These are phyloP conservation scores for Drosophila lacicola DNA, from an alignment of 2,888 invertebrate genomes.

Conservation along the genomic window DNA sequence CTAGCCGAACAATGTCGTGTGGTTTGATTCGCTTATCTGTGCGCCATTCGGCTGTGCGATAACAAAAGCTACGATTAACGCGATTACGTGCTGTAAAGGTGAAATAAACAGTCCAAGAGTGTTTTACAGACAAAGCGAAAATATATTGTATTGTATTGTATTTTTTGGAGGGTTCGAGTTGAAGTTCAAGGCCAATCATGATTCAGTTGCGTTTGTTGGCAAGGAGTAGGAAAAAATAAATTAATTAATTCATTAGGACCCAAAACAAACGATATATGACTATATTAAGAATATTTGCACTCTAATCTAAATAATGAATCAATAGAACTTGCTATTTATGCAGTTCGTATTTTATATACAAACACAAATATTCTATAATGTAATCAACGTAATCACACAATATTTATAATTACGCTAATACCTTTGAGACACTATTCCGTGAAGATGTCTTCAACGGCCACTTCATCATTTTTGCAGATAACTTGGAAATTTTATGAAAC, in stretches of 20 bases:
- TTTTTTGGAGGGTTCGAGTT: conserved; percentile 13
- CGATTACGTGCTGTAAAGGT: conserved; percentile 63
- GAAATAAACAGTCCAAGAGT: conserved; percentile 9
- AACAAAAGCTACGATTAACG: conserved; percentile 64
- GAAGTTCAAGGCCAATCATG: conserved; percentile 23
- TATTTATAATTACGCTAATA: not conserved
- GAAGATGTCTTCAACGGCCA: conserved; percentile 4
- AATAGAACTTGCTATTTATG: conserved; percentile 2
- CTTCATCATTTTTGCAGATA: conserved; percentile 14
- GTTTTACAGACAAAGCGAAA: conserved; percentile 13
- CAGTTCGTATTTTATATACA: not conserved
- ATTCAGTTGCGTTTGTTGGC: conserved; percentile 7
- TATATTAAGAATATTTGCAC: not conserved
- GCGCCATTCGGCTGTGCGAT: conserved; percentile 52
- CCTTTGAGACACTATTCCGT: not conserved
- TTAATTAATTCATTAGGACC: too few species aligned
- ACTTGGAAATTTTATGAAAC: conserved; percentile 21
- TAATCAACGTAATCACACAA: not conserved
- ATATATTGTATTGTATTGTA: not conserved
- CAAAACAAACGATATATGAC: not conserved
- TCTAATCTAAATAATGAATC: not conserved
- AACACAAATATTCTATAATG: not conserved
- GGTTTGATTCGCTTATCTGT: conserved; percentile 55
- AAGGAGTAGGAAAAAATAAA: not conserved
- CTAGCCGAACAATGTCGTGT: conserved; percentile 51